Evolutionary conservation across 1,140 invertebrate species (phyloP).

Genomic region (Drosophila willistoni): DNA sequence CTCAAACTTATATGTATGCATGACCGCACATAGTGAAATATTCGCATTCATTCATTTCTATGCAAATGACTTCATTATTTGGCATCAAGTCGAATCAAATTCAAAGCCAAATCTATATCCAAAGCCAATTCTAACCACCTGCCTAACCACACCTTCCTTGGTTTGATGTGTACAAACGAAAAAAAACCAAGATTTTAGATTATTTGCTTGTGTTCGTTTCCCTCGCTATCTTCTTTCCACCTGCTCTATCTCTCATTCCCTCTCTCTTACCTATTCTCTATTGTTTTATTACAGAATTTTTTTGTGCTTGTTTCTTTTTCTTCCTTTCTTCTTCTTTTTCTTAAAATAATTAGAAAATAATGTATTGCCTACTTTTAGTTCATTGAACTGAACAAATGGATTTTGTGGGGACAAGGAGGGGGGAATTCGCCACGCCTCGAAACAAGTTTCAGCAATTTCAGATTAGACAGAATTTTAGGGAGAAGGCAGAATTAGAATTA

Average conservation of each 20-base stretch:
- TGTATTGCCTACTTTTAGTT: slow-evolving; percentile 76
- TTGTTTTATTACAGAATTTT: slow-evolving; percentile 28
- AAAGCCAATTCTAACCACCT: slow-evolving; percentile 22
- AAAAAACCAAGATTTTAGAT: slow-evolving; percentile 38
- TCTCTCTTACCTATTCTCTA: not conserved
- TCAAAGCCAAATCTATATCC: not conserved
- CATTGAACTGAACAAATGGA: slow-evolving; percentile 59
- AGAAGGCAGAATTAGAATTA: not conserved
- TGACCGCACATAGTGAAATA: not conserved
- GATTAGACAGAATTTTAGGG: not conserved
- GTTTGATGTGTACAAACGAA: slow-evolving; percentile 27
- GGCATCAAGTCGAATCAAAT: not conserved
- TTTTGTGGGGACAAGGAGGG: not conserved
- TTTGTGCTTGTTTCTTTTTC: not conserved
- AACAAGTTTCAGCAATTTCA: slow-evolving; percentile 2
- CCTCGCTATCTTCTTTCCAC: slow-evolving; percentile 15
- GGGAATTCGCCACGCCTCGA: not conserved
- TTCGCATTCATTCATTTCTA: not conserved
- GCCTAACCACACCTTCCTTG: slow-evolving; percentile 46
- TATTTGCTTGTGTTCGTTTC: slow-evolving; percentile 61
- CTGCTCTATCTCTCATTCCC: not conserved
- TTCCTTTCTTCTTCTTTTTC: slow-evolving; percentile 13
- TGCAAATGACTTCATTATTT: slow-evolving; percentile 8
- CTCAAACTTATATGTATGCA: slow-evolving; percentile 2
- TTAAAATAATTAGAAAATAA: slow-evolving; percentile 66